Base-by-base conservation (phyloP, 2,888 invertebrate species). In the Zaprionus obscuricornis region DNA sequence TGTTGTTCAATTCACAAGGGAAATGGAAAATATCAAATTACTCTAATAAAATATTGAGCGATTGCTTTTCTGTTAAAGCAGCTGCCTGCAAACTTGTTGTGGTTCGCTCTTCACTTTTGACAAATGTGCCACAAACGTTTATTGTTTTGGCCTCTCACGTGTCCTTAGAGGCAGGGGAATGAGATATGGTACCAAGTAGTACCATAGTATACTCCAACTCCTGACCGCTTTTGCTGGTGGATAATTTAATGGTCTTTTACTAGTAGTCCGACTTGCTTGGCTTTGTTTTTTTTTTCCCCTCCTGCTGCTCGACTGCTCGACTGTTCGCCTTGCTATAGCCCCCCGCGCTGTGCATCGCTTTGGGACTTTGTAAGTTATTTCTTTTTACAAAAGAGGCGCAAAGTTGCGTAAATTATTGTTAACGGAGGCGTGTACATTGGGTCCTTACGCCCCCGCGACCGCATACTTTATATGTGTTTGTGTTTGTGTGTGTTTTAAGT, bases 381-480 rank as follows among this genome's bases (percentile, higher is more conserved):
- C 57, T 82, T 85, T 78, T 74, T 77, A 78, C 78, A 78, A 78
- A 78, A 85, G 74, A 78, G 85, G 78, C 78, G 82, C 78, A 78
- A 78, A 78, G 78, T 78, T 78, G 78, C 78, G 78, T 78, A 85
- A 78, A 78, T 78, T 78, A 78, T 78, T 78, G 78, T 85, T 82
- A 78, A 78, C 78, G 46, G 78, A 82, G 85, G 78, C 78, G 78
- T 78, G 83, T 82, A 65, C 68, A 58, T 49, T 66, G 78, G 78
- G 60, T 57, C 47, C 65, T 20, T 46, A 31, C 27, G 27, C n/a
- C n/a, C n/a, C n/a, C n/a, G 16, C 14, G 26, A 33, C 43, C 54
- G 37, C 37, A n/a, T n/a, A n/a, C 54, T 46, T 27, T 76, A 59
- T 33, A 46, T 58, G 56, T 46, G 34, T 24, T 31, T 54, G 14